Percentiles rank a stretch among this genome's conserved stretches.
phyloP scores from a whole-genome alignment of 2,888 invertebrate genomes.

The Auanema freiburgensis region DNA sequence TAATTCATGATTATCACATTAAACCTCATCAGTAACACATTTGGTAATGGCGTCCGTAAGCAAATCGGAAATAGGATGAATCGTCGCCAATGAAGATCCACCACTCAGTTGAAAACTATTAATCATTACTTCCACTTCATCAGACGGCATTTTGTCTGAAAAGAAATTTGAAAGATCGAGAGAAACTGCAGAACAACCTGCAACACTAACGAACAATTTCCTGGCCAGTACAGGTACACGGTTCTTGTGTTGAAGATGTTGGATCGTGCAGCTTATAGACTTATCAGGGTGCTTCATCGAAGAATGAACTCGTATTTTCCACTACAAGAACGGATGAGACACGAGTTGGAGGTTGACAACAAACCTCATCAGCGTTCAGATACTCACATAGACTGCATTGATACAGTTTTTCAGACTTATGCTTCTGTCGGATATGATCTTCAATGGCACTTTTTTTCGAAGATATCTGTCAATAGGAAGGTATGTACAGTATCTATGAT shows the following conservation, averaged over 20 bases:
- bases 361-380: constrained; percentile 18
- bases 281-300: constrained; percentile 10
- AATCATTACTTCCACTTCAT: constrained; percentile 17
- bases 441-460: constrained; percentile 18
- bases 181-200: neutral
- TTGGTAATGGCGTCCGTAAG: too few relatives aligned
- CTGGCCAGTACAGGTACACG: constrained; percentile 16
- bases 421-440: constrained; percentile 17
- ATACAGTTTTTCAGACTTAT: constrained; percentile 12
- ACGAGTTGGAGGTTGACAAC: neutral
- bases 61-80: neutral
- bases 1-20: too few relatives aligned
- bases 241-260: constrained; percentile 14
- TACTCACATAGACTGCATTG: constrained; percentile 20
- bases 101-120: constrained; percentile 10
- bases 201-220: neutral
- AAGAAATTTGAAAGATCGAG: neutral
- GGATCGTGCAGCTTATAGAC: constrained; percentile 5
- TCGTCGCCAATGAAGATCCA: neutral
- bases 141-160: constrained; percentile 12
- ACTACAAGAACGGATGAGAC: constrained; percentile 9
- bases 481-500: neutral
- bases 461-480: constrained; percentile 1
- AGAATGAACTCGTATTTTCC: constrained; percentile 16
- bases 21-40: too few relatives aligned